phyloP scores from a whole-genome alignment of 2,113 vertebrate genomes.

The Poecilia latipinna region DNA sequence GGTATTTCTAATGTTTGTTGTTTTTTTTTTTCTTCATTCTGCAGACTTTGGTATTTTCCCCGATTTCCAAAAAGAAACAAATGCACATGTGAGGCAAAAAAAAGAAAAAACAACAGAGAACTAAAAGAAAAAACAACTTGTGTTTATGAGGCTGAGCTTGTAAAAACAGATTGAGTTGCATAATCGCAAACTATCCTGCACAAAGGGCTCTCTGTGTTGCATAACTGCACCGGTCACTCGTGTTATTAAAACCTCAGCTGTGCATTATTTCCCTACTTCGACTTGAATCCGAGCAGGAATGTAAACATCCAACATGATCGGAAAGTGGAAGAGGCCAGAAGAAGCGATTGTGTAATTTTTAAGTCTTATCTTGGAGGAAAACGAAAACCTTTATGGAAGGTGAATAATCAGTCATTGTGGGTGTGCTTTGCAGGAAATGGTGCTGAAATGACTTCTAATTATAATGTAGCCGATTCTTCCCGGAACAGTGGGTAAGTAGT shows the following conservation, averaged over 20 bases:
- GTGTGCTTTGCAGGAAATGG: constrained; percentile 2
- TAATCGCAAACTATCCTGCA: constrained; percentile 63
- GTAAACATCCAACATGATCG: constrained; percentile 44
- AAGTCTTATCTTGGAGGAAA: constrained; percentile 4
- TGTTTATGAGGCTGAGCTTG: constrained; percentile 44
- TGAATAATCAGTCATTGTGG: not conserved
- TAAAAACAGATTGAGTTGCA: constrained; percentile 63
- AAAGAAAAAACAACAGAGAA: constrained; percentile 3
- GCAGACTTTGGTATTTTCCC: not conserved
- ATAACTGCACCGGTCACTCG: constrained; percentile 48
- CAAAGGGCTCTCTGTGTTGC: constrained; percentile 65
- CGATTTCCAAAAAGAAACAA: not conserved
- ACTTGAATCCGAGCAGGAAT: constrained; percentile 40
- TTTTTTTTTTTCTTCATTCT: not conserved
- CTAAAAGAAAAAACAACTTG: constrained; percentile 45
- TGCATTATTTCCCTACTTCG: constrained; percentile 56
- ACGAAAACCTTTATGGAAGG: constrained; percentile 11
- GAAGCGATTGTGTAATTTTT: constrained; percentile 18
- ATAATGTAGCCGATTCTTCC: constrained; percentile 10
- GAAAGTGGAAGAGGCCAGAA: constrained; percentile 9
- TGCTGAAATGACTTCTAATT: constrained; percentile 23
- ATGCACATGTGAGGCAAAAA: constrained; percentile 3
- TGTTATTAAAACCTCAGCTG: constrained; percentile 52
- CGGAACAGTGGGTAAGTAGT: not conserved
- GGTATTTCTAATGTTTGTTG: constrained; percentile 6